Evolutionary conservation across 2,797 vertebrate species (phyloP), one percentile per base, ranked within the genome.

Genomic region (Pogonophryne albipinna): DNA sequence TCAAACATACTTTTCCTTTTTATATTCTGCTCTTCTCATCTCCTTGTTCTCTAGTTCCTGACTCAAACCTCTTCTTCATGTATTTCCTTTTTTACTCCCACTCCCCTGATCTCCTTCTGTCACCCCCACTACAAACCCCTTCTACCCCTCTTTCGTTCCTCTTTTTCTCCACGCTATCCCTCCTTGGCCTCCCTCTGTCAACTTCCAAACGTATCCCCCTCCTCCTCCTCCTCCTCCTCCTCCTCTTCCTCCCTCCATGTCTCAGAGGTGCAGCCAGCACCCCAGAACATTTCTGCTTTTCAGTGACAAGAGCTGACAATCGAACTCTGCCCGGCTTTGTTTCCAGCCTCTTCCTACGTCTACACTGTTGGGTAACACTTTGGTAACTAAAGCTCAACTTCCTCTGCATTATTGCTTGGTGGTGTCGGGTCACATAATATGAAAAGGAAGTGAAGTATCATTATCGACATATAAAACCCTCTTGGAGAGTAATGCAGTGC

Each of bases 241-340:
- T 8, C 34, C 34, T 15, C 41, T 13, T 51, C 56, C 52, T 44
- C 66, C 50, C 51, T 71, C 82, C 73, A 80, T 65, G 82, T 79
- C 84, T 91, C 79, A 87, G 91, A 89, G 87, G 82, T 84, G 68
- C 73, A 87, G 85, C 88, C 88, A 91, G 83, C 71, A 71, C 75
- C 79, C 2, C 63, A 80, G 87, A 85, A 82, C 79, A 79, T 89
- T 88, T 87, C 83, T 80, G 76, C 63, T 84, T 87, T 83, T 83
- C 82, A 79, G 90, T 58, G 71, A 87, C 83, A 85, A 63, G 77
- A 89, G 82, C 77, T 81, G 90, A 90, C 89, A 89, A 82, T 80
- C 75, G 77, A 82, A 68, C 71, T 78, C 83, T 86, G 69, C 70
- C 57, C 15, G 17, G 68, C 65, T 84, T 79, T 85, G 72, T 76